Base-by-base conservation (phyloP, 2,113 vertebrate genomes). In the Macquaria australasica region DNA sequence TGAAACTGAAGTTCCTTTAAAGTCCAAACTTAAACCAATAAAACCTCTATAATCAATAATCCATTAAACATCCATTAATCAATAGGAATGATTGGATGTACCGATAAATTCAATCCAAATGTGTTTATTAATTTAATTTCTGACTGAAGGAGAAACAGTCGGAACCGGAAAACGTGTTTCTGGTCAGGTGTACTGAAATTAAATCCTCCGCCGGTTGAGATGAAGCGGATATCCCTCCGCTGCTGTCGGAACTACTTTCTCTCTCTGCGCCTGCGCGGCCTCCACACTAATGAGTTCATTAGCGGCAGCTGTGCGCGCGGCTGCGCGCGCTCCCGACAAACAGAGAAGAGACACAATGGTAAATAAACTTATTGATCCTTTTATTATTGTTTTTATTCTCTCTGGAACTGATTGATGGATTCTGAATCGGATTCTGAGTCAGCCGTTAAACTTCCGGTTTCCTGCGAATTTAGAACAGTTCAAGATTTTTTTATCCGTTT, bases 221-320 rank as follows among this genome's bases (percentile, higher is more conserved):
- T 31, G 2, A 16, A n/a, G 12, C 56, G 6, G 6, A 39, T 39
- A 39, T 39, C 39, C 39, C 6, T 39, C 39, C 6, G 39, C 39
- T 39, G 39, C 39, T 6, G 39, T 37, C 4, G 37, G 39, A 39
- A 39, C 39, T 39, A 7, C 39, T 39, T 39, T 39, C 39, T 39
- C 0, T 77, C 11, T 72, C 12, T 23, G 72, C 39, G 21, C 73
- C 20, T 67, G 74, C 81, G 69, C 60, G n/a, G 58, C 9, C 23
- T 2, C 21, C 25, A 0, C 23, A 4, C 25, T 88, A 15, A 85
- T 83, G 43, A 87, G 51, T 50, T 82, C 23, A 90, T 78, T 5
- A 34, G 12, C 56, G 1, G 77, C 91, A 92, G 87, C 74, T 90
- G 84, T 31, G 90, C 82, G 25, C 76, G 77, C 83, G 84, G 72